phyloP scores from a whole-genome alignment of 2,797 vertebrate species.

The Nannoperca obscura region DNA sequence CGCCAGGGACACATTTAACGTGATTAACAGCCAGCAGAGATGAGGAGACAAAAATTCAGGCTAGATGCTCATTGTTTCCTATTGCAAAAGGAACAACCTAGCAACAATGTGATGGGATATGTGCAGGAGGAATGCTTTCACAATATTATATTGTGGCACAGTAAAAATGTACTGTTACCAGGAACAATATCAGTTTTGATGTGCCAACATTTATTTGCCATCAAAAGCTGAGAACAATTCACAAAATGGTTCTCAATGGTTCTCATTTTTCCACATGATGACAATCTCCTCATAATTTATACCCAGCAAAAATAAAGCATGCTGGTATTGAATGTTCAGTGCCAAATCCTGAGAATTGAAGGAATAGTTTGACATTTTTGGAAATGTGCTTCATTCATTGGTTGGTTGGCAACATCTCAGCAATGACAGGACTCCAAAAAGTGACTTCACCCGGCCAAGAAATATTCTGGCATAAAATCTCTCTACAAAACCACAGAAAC shows the following conservation, averaged over 20 bases:
- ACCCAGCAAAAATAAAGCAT: conserved; percentile 1
- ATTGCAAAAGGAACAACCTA: not conserved
- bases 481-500: not conserved
- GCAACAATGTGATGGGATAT: conserved; percentile 8
- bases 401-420: conserved; percentile 12
- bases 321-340: not conserved
- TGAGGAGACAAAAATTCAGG: not conserved
- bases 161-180: not conserved
- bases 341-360: conserved; percentile 10
- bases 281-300: not conserved
- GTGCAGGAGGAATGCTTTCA: not conserved
- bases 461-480: not conserved
- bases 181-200: conserved; percentile 13
- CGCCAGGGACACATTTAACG: conserved; percentile 20
- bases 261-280: not conserved
- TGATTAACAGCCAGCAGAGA: conserved; percentile 30
- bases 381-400: not conserved
- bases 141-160: not conserved
- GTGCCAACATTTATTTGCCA: conserved; percentile 2
- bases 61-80: conserved; percentile 3
- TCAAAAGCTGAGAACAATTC: conserved; percentile 11
- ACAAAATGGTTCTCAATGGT: not conserved
- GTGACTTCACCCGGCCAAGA: not conserved
- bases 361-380: not conserved
- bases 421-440: conserved; percentile 5